Evolutionary conservation across 2,113 vertebrate genomes (phyloP).

Genomic region (Clarias batrachus): DNA sequence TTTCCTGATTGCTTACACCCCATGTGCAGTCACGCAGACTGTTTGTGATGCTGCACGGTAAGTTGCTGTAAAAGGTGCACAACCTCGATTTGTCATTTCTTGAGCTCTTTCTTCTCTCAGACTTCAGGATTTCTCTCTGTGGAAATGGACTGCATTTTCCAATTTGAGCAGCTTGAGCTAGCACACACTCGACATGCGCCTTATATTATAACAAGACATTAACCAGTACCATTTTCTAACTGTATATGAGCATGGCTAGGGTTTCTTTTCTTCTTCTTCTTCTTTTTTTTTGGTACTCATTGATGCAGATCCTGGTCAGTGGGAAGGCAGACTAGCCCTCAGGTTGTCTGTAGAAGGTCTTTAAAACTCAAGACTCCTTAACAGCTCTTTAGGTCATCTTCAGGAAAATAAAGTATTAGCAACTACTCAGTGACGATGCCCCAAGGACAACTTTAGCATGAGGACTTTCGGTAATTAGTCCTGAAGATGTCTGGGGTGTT

Average conservation of each 20-base stretch:
- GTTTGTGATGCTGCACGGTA: conserved; percentile 22
- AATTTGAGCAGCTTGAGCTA: conserved; percentile 7
- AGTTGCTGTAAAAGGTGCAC: conserved; percentile 37
- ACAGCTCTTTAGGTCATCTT: too few relatives aligned
- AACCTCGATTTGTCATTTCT: conserved; percentile 40
- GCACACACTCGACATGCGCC: conserved; percentile 5
- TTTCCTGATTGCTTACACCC: conserved; percentile 22
- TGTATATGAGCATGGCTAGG: neutral
- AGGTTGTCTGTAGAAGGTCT: too few relatives aligned
- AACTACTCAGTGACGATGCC: too few relatives aligned
- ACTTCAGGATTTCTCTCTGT: conserved; percentile 16
- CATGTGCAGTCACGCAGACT: neutral
- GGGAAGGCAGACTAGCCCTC: too few relatives aligned
- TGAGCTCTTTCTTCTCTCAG: neutral
- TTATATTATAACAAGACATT: neutral
- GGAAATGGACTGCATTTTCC: conserved; percentile 32
- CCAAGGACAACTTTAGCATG: too few relatives aligned
- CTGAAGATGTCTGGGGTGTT: too few relatives aligned
- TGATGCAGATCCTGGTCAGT: neutral
- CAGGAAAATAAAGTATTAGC: too few relatives aligned
- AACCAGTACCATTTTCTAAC: neutral
- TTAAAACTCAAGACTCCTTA: too few relatives aligned
- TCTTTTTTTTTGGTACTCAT: neutral
- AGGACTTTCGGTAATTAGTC: too few relatives aligned
- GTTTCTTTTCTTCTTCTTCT: neutral